Evolutionary conservation across 2,888 invertebrate species (phyloP).

Genomic region (Alentia gelatinosa): DNA sequence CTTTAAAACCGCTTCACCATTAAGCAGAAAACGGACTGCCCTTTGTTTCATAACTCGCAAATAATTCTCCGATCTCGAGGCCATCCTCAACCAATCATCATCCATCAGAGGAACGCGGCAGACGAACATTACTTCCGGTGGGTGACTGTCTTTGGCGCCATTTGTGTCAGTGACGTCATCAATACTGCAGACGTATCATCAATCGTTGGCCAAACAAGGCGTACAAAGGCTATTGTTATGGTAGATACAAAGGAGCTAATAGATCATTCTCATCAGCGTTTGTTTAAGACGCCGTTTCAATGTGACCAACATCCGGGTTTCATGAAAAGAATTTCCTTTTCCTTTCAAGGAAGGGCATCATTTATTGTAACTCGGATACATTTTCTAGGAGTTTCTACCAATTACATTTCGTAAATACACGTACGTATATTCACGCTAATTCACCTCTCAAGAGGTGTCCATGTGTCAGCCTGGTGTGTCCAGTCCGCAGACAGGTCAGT

Average conservation of each 20-base stretch:
- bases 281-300: not conserved
- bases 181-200: not conserved
- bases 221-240: not conserved
- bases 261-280: not conserved
- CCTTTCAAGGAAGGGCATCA: too few relatives aligned
- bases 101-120: not conserved
- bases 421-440: too few relatives aligned
- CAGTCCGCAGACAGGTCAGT: too few relatives aligned
- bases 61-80: not conserved
- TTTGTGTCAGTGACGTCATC: conserved; percentile 13
- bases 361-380: too few relatives aligned
- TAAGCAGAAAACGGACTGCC: not conserved
- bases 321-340: not conserved
- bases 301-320: too few relatives aligned
- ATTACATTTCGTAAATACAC: too few relatives aligned
- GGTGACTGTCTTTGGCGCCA: not conserved
- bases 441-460: too few relatives aligned
- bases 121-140: conserved; percentile 4
- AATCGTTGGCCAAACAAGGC: not conserved
- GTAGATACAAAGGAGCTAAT: not conserved
- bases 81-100: conserved; percentile 16
- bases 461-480: too few relatives aligned
- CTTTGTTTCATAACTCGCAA: not conserved
- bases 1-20: not conserved
- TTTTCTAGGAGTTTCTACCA: too few relatives aligned